Base-by-base conservation (phyloP, 2,113 vertebrate genomes). In the Lampris incognitus region DNA sequence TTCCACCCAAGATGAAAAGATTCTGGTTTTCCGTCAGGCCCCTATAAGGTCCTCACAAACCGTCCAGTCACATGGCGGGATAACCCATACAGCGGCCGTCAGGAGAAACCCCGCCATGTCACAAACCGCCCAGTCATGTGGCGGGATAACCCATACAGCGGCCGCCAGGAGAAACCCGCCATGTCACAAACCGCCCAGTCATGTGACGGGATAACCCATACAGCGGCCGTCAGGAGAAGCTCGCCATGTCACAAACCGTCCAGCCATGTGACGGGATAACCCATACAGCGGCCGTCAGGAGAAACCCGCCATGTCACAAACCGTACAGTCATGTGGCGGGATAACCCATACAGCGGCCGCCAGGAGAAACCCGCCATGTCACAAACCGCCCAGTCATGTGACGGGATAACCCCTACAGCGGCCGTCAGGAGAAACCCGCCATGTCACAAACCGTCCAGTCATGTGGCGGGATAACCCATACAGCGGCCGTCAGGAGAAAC, bases 1-100 rank as follows among this genome's bases (percentile, higher is more conserved):
- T 78, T 65, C 74, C 56, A 74, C 78, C 59, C 11, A 44, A 64
- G 65, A 83, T 80, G 62, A 83, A 80, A 76, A 75, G 64, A 72
- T 70, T 40, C 76, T 69, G 59, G 67, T 0, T 42, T 73, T 65
- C 78, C 37, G 38, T 59, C 38, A 59, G 57, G 57, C 63, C 65
- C 78, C 39, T 64, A 37, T 36, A 63, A 81, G n/a, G 6, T 74
- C 55, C 78, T 78, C 62, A 75, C 71, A 58, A 78, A 70, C 62
- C 54, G 60, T 37, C 55, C 55, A 57, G 13, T n/a, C n/a, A n/a
- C 6, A 3, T 1, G 3, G 36, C 55, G 7, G 24, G 24, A 24
- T 24, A 24, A 24, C 24, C 24, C 24, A 24, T 24, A 24, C 24
- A 24, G 24, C 24, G 24, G 24, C 24, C 24, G 24, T 24, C 24